Conservation (phyloP, 2,797 vertebrate species). For the Hafferia zeledoni region DNA sequence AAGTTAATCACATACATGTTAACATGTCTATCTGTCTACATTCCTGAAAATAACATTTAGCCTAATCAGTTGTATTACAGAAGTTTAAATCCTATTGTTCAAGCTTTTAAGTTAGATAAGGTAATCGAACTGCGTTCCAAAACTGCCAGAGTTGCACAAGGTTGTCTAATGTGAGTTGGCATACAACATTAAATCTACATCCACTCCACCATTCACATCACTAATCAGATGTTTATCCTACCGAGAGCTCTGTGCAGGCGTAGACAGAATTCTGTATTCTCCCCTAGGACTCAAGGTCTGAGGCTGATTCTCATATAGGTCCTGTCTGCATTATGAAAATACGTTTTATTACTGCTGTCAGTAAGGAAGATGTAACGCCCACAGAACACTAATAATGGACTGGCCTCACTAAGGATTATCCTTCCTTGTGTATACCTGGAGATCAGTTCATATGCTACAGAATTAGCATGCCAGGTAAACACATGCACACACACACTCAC, state of each 20-base stretch:
- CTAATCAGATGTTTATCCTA: background rate
- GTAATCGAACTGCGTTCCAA: background rate
- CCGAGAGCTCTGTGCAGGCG: background rate
- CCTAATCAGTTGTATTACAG: background rate
- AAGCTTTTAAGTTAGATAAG: background rate
- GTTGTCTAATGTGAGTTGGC: slow-evolving; percentile 9
- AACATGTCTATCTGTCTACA: background rate
- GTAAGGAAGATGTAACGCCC: background rate
- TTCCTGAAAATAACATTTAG: slow-evolving; percentile 24
- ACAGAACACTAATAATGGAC: background rate
- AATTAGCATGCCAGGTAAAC: background rate
- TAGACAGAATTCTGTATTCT: background rate
- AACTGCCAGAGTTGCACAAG: background rate
- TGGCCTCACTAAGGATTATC: background rate
- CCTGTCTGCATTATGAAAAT: background rate
- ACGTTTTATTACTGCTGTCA: background rate
- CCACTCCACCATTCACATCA: background rate
- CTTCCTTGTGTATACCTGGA: background rate
- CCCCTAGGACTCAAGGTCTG: background rate
- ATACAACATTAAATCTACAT: background rate
- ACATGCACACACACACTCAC: no score
- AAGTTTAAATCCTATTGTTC: slow-evolving; percentile 22
- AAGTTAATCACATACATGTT: background rate
- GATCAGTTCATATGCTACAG: background rate
- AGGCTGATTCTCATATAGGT: background rate